Percentiles rank a stretch among this genome's conserved stretches.
phyloP scores from a whole-genome alignment of 2,797 vertebrate genomes.

The Setipinna tenuifilis region DNA sequence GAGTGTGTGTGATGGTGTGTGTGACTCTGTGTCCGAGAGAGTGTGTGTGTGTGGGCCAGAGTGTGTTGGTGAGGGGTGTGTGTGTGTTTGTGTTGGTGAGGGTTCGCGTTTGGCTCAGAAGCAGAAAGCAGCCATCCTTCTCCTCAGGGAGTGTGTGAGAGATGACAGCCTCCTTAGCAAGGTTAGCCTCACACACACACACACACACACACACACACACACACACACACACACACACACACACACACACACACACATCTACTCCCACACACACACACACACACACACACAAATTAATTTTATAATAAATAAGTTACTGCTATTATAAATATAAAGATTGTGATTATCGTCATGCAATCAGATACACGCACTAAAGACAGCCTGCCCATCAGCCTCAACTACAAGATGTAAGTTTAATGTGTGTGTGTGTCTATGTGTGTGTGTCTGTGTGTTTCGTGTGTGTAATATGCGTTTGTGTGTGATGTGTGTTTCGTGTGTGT shows the following conservation, averaged over 20 bases:
- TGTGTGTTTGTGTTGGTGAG: background rate
- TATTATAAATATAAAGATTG: background rate
- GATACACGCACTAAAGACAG: background rate
- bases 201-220: background rate
- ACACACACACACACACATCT: background rate
- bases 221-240: background rate
- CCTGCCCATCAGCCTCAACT: background rate
- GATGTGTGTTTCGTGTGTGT: background rate
- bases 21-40: background rate
- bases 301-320: too few species aligned
- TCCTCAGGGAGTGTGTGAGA: background rate
- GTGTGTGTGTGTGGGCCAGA: background rate
- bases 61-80: background rate
- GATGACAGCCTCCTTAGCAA: background rate
- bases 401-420: background rate
- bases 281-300: background rate
- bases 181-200: conserved; percentile 3
- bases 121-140: background rate
- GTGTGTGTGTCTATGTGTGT: background rate
- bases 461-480: too few species aligned
- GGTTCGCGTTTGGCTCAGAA: background rate
- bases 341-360: background rate
- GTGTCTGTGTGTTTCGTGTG: background rate
- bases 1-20: background rate
- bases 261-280: background rate